Percentiles rank a stretch among this genome's conserved stretches.
phyloP scores from a whole-genome alignment of 2,113 vertebrate species.

The Indri indri region DNA sequence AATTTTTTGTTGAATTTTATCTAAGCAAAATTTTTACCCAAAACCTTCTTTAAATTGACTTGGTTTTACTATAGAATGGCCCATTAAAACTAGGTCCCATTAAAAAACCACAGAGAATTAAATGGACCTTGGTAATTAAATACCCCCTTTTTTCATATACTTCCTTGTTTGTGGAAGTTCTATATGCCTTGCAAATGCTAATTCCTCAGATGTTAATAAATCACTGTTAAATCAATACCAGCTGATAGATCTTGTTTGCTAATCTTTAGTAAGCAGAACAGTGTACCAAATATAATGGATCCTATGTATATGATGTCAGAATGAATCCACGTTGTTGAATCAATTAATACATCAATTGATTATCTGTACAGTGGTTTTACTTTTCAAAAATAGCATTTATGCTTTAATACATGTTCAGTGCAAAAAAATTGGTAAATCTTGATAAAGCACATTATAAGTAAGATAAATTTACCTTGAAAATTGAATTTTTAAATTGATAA shows the following conservation, averaged over 20 bases:
- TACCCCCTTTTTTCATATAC: not conserved
- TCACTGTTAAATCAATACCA: not conserved
- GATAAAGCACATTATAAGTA: not conserved
- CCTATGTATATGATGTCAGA: not conserved
- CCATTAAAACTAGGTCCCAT: not conserved
- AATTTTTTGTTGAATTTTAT: not conserved
- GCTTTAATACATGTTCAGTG: not conserved
- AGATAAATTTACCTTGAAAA: constrained; percentile 23
- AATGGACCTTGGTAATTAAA: not conserved
- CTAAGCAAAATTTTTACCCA: not conserved
- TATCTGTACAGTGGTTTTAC: not conserved
- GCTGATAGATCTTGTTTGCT: not conserved
- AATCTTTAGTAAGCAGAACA: not conserved
- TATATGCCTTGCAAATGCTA: not conserved
- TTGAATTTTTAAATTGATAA: constrained; percentile 9
- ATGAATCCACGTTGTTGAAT: not conserved
- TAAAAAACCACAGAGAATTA: not conserved
- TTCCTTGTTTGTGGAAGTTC: not conserved
- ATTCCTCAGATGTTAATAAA: not conserved
- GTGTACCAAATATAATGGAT: not conserved
- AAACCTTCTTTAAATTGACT: not conserved
- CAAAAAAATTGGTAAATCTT: not conserved
- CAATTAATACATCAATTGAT: not conserved
- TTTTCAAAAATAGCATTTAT: constrained; percentile 1
- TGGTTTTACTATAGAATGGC: not conserved